phyloP scores from a whole-genome alignment of 2,113 vertebrate genomes.

The Trochalopteron elliotii region DNA sequence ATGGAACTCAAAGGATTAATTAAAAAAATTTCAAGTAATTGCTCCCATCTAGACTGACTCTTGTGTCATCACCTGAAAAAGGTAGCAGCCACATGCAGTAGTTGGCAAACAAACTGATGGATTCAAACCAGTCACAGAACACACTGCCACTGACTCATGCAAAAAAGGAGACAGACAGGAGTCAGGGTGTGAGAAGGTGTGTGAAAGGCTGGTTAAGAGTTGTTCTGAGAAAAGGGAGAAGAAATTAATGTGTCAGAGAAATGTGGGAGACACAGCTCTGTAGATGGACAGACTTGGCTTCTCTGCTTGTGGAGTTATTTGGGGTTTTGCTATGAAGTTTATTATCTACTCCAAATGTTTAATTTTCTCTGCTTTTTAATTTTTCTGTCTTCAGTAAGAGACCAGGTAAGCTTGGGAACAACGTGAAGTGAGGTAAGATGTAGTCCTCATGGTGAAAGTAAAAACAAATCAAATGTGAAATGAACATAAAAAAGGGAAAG shows the following conservation, averaged over 20 bases:
- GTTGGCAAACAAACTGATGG: neutral
- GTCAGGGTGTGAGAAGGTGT: neutral
- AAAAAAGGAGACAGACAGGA: neutral
- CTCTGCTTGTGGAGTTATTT: neutral
- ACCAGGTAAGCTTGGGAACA: neutral
- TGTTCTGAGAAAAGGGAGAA: neutral
- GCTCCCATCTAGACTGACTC: neutral
- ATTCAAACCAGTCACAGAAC: neutral
- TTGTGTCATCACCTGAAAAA: neutral
- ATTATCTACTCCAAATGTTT: neutral
- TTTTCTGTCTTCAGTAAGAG: neutral
- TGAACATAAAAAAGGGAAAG: neutral
- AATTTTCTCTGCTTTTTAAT: neutral
- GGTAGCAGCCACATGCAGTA: neutral
- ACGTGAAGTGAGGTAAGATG: neutral
- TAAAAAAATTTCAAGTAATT: neutral
- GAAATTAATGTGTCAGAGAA: neutral
- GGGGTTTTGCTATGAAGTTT: neutral
- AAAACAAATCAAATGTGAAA: neutral
- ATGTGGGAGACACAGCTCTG: neutral
- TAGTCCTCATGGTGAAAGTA: neutral
- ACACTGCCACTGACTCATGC: neutral
- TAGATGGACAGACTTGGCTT: neutral
- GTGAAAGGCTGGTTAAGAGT: neutral
- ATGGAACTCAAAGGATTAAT: neutral